These are phyloP conservation scores for Tenebrio molitor DNA, from an alignment of 1,140 invertebrate species.

Conservation along the genomic window DNA sequence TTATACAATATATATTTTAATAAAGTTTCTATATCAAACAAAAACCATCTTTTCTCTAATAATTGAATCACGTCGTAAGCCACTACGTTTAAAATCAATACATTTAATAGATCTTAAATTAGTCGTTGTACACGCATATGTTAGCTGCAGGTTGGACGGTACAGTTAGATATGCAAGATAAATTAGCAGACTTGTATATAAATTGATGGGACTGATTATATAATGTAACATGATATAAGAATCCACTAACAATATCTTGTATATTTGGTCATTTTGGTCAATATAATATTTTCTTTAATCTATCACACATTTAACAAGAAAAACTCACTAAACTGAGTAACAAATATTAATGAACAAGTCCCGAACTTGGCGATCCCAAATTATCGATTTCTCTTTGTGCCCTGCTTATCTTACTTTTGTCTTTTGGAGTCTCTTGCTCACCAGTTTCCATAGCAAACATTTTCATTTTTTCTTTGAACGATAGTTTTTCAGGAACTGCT, in stretches of 20 bases:
- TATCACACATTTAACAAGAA: conserved; percentile 33
- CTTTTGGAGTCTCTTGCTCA: conserved; percentile 87
- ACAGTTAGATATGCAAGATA: conserved; percentile 40
- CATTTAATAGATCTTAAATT: conserved; percentile 28
- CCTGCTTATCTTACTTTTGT: conserved; percentile 94
- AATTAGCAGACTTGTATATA: conserved; percentile 40
- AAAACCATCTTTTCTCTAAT: conserved; percentile 35
- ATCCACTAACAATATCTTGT: conserved; percentile 34
- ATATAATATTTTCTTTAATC: conserved; percentile 5
- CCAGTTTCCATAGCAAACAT: conserved; percentile 96
- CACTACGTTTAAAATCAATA: conserved; percentile 52
- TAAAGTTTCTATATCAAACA: conserved; percentile 45
- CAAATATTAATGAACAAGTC: conserved; percentile 62
- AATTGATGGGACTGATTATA: conserved; percentile 25
- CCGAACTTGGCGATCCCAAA: conserved; percentile 68
- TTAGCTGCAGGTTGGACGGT: conserved; percentile 48
- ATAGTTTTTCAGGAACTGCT: conserved; percentile 89
- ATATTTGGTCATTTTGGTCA: conserved; percentile 34
- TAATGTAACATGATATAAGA: conserved; percentile 12
- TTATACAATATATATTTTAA: conserved; percentile 51
- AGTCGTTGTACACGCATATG: conserved; percentile 41
- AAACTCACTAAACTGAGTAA: conserved; percentile 6
- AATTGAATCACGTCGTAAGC: conserved; percentile 54
- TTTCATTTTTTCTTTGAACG: conserved; percentile 97
- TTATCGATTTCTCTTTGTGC: conserved; percentile 92